A percentile compares a stretch with the other conserved stretches of the same genome.
Evolutionary conservation across 2,113 vertebrate genomes (phyloP).

Genomic region (Balaenoptera acutorostrata): DNA sequence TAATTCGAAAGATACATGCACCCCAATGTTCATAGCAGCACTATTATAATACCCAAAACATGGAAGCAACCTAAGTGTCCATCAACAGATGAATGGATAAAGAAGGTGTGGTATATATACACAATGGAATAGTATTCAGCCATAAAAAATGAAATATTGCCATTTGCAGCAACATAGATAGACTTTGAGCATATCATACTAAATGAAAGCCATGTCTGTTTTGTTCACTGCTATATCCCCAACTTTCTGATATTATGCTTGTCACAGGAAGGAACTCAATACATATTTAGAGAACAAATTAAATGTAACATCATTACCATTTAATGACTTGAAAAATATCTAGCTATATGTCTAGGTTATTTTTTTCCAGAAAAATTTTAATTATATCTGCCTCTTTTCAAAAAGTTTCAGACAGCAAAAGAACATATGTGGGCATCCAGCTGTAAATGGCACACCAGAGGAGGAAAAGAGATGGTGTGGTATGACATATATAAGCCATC

Average conservation of each 20-base stretch:
- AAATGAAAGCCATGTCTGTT: not conserved
- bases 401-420: not conserved
- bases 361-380: not conserved
- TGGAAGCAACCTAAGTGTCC: not conserved
- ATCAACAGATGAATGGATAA: not conserved
- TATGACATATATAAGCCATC: not conserved
- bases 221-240: not conserved
- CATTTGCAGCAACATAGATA: not conserved
- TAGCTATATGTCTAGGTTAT: not conserved
- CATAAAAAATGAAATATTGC: not conserved
- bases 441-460: not conserved
- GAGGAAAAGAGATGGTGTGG: not conserved
- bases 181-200: not conserved
- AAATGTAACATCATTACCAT: not conserved
- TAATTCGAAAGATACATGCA: not conserved
- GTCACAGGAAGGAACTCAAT: not conserved
- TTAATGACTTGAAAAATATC: not conserved
- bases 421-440: not conserved
- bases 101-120: not conserved
- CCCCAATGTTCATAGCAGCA: not conserved
- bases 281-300: not conserved
- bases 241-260: not conserved
- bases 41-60: not conserved
- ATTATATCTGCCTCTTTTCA: not conserved
- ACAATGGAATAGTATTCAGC: not conserved